These are phyloP conservation scores for Paratrypauchen microcephalus DNA, from an alignment of 2,797 vertebrate genomes.

Conservation along the genomic window DNA sequence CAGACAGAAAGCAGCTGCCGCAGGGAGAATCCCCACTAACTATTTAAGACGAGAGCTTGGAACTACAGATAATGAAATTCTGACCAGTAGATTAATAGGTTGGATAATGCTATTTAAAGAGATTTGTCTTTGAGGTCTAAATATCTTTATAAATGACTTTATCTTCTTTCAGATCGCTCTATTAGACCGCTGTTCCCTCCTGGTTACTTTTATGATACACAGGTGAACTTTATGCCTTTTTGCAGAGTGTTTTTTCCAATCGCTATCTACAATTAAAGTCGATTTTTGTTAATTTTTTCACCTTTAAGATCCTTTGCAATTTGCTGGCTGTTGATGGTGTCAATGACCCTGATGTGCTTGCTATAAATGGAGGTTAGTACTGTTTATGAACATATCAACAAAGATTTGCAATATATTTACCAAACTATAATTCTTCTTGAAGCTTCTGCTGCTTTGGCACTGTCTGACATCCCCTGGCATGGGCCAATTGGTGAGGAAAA, in stretches of 20 bases:
- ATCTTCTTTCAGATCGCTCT: slow-evolving; percentile 82
- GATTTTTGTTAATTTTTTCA: neutral
- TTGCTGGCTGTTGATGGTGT: slow-evolving; percentile 93
- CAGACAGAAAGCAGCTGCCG: slow-evolving; percentile 94
- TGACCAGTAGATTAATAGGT: slow-evolving; percentile 97
- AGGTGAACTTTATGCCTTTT: slow-evolving; percentile 75
- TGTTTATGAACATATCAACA: neutral
- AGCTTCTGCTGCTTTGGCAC: slow-evolving; percentile 92
- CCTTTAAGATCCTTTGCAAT: slow-evolving; percentile 84
- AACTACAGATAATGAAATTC: slow-evolving; percentile 91
- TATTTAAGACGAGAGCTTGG: slow-evolving; percentile 91
- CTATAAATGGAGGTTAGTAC: slow-evolving; percentile 93
- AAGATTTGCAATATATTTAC: neutral
- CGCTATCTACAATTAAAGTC: neutral
- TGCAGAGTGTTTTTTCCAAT: neutral
- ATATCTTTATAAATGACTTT: neutral
- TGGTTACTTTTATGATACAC: slow-evolving; percentile 98
- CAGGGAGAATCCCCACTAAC: slow-evolving; percentile 97
- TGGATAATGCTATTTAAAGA: slow-evolving; percentile 19
- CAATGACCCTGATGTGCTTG: slow-evolving; percentile 92
- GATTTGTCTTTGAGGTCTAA: neutral
- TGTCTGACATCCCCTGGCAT: slow-evolving; percentile 97
- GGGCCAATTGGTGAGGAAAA: slow-evolving; percentile 88
- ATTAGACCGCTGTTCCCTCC: slow-evolving; percentile 92
- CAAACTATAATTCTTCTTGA: slow-evolving; percentile 35